Percentiles rank a stretch among this genome's conserved stretches.
These are phyloP conservation scores for Butorides virescens DNA, from an alignment of 2,113 vertebrate species.

Conservation along the genomic window DNA sequence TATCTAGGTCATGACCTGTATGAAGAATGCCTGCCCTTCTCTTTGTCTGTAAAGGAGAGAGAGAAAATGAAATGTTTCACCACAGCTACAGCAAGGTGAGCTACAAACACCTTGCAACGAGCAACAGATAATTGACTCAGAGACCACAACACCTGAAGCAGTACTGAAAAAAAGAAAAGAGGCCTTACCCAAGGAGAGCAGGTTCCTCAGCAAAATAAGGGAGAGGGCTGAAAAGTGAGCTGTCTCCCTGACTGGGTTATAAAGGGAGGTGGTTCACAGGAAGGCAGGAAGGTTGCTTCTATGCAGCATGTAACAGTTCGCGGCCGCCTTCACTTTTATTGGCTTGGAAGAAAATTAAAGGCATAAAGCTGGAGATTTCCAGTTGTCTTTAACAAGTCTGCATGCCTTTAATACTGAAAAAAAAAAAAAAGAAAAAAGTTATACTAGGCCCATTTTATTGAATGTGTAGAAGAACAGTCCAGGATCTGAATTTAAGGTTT, in stretches of 20 bases:
- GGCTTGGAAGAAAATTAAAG: neutral
- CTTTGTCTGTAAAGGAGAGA: neutral
- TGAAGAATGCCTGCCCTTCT: neutral
- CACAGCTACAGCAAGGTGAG: neutral
- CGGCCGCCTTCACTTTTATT: accelerated
- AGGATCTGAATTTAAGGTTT: neutral
- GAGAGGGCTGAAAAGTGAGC: neutral
- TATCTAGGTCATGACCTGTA: neutral
- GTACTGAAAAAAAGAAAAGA: neutral
- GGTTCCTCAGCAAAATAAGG: neutral
- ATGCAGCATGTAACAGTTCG: neutral
- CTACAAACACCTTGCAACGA: neutral
- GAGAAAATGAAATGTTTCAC: neutral
- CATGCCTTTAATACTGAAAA: neutral
- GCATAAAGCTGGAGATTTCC: neutral
- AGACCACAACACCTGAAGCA: neutral
- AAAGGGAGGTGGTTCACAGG: neutral
- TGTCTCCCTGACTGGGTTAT: neutral
- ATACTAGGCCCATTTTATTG: neutral
- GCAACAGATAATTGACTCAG: neutral
- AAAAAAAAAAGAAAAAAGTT: neutral
- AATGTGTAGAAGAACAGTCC: neutral
- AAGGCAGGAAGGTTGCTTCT: neutral
- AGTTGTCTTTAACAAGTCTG: neutral
- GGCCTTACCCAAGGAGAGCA: neutral